Evolutionary conservation across 37 sponge, comb jelly and placozoan species (phyloP).

Genomic region (Hexactinellida sp.): DNA sequence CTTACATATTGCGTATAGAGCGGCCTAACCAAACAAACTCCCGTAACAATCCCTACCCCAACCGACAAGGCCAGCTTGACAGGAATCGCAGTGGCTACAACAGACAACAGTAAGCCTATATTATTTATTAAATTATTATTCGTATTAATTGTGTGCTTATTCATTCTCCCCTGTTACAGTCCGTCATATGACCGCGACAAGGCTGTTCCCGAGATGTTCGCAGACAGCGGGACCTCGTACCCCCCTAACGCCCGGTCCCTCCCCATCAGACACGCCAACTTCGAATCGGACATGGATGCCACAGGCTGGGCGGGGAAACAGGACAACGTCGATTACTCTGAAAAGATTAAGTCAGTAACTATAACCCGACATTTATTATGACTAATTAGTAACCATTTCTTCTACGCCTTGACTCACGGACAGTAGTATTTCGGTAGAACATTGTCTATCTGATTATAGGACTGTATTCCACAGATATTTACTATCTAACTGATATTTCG

Average conservation of each 20-base stretch:
- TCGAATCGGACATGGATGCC: background rate
- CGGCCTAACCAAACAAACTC: background rate
- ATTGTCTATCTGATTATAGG: too few species aligned
- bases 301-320: conserved; percentile 1
- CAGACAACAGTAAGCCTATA: background rate
- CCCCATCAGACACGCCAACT: background rate
- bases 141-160: background rate
- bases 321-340: background rate
- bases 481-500: too few species aligned
- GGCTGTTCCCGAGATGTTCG: background rate
- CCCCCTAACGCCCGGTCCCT: background rate
- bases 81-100: background rate
- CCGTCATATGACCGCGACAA: background rate
- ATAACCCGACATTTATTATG: too few species aligned
- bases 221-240: background rate
- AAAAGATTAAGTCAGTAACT: background rate
- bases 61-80: background rate
- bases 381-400: too few species aligned
- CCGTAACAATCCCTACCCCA: background rate
- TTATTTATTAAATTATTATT: background rate
- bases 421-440: too few species aligned
- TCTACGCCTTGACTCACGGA: too few species aligned
- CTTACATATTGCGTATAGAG: background rate
- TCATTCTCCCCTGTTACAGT: too few species aligned
- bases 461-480: too few species aligned